Base-by-base conservation (phyloP, 1,140 invertebrate species). In the Schlechtendalia chinensis region DNA sequence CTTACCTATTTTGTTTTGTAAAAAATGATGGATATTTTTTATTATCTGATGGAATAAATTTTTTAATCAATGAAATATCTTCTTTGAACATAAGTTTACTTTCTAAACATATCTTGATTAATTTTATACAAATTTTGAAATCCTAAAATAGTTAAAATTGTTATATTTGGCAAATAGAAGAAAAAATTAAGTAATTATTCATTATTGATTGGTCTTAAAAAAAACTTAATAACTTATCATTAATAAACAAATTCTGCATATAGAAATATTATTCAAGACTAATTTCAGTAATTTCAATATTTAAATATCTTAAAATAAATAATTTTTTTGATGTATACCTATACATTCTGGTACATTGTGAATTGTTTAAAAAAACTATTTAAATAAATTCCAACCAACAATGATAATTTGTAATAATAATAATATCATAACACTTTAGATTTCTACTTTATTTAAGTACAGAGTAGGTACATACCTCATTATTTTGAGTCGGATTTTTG, bases 81-180 rank as follows among this genome's bases (percentile, higher is more conserved):
- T 79, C 75, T 79, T 79, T 79, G n/a, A 79, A 79, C 45, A 79
- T 59, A 27, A 79, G 39, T 61, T 79, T n/a, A 29, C 75, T 79
- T 19, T 61, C 56, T n/a, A 79, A 14, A 14, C 61, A 50, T 50
- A 47, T 79, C 39, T 61, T 79, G 58, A 79, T 79, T 61, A 79
- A 79, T 56, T 22, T 50, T 47, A 59, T 11, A 79, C 10, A 79
- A 4, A 79, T 63, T n/a, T 14, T 39, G 45, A 45, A 45, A 29
- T 79, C 58, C 75, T 79, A 63, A 63, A 63, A 77, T n/a, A 29
- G 1, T 50, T 10, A 71, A n/a, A 53, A 29, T 14, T 71, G 3
- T 27, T 17, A 71, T n/a, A 39, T 17, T 71, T n/a, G 29, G 6
- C 14, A 69, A 65, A 65, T 65, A 12, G 1, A 22, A 3, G 5